Conservation (phyloP, 2,797 vertebrate species). For the Gephyroberyx darwinii region DNA sequence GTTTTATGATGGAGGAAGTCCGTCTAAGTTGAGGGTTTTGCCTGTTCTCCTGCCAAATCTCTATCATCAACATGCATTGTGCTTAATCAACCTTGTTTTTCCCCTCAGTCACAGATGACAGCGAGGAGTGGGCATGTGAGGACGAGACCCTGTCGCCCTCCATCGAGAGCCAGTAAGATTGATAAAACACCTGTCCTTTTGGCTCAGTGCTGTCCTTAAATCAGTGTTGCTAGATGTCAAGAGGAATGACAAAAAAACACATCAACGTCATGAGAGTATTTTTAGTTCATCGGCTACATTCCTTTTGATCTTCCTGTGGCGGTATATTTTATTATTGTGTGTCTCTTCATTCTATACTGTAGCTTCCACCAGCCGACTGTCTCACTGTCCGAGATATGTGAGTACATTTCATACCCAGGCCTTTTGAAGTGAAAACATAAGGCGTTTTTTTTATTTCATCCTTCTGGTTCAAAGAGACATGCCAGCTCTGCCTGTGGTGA, state of each 20-base stretch:
- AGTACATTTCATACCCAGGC: conserved; percentile 53
- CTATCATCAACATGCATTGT: conserved; percentile 27
- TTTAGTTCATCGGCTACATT: conserved; percentile 1
- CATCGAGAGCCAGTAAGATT: conserved; percentile 72
- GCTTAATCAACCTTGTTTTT: conserved; percentile 46
- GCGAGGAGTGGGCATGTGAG: conserved; percentile 83
- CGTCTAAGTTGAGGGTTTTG: conserved; percentile 12
- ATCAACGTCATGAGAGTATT: conserved; percentile 4
- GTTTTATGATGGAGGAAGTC: conserved; percentile 54
- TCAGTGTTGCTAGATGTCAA: neutral
- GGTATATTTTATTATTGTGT: conserved; percentile 1
- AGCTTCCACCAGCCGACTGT: conserved; percentile 64
- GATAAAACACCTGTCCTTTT: neutral
- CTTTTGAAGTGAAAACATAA: conserved; percentile 50
- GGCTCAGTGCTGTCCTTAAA: conserved; percentile 10
- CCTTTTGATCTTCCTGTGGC: neutral
- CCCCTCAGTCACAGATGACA: conserved; percentile 82
- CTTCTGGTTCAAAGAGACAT: conserved; percentile 37
- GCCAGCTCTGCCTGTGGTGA: conserved; percentile 34
- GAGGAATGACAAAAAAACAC: neutral
- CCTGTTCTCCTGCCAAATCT: conserved; percentile 40
- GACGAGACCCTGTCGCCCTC: conserved; percentile 76
- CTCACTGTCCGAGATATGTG: conserved; percentile 73
- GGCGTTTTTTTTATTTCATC: neutral
- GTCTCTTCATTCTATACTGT: conserved; percentile 25